Percentiles rank a stretch among this genome's conserved stretches.
These are phyloP conservation scores for Yponomeuta cagnagella DNA, from an alignment of 2,888 invertebrate species.

Conservation along the genomic window DNA sequence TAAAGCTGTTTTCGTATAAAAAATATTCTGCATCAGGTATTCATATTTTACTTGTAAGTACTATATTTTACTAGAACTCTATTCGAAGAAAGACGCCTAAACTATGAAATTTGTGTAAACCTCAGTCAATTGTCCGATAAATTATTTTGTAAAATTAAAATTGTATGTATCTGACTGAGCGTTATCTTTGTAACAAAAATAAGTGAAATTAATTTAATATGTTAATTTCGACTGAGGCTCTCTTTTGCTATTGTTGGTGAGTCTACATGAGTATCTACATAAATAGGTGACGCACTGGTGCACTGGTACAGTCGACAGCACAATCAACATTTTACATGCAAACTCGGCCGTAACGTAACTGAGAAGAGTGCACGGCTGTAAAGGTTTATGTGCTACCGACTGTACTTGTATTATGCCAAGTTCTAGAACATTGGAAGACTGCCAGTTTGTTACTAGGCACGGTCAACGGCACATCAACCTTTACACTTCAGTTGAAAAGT, in stretches of 20 bases:
- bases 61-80: neutral
- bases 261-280: no score
- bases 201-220: neutral
- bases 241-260: neutral
- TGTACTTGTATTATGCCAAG: neutral
- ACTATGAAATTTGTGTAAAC: slow-evolving; percentile 7
- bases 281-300: no score
- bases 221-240: slow-evolving; percentile 15
- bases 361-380: no score
- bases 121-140: slow-evolving; percentile 42
- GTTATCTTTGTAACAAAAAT: slow-evolving; percentile 5
- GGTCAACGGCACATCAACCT: no score
- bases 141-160: slow-evolving; percentile 9
- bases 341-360: no score
- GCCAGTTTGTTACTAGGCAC: no score
- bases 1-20: slow-evolving; percentile 38
- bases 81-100: slow-evolving; percentile 4
- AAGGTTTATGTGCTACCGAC: neutral
- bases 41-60: neutral
- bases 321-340: no score
- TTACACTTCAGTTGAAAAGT: no score
- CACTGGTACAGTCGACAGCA: no score
- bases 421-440: neutral
- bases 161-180: slow-evolving; percentile 11
- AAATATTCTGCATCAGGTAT: slow-evolving; percentile 19